Conservation (phyloP, 2,113 vertebrate species). For the Embiotoca jacksoni region DNA sequence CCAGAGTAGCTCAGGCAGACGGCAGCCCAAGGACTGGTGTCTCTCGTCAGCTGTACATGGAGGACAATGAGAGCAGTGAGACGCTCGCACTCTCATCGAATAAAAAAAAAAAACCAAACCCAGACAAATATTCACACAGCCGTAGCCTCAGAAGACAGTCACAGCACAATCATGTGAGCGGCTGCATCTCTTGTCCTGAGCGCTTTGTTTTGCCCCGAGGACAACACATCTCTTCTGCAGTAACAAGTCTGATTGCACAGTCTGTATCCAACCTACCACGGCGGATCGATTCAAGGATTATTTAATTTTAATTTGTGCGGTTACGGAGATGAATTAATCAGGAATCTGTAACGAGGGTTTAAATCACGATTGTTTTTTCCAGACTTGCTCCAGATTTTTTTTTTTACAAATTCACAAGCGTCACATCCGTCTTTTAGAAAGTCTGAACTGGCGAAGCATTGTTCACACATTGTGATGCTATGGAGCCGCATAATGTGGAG, state of each 20-base stretch:
- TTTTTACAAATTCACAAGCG: neutral
- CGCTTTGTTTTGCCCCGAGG: conserved; percentile 51
- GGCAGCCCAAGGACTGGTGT: conserved; percentile 24
- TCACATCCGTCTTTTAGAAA: neutral
- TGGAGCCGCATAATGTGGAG: too few species aligned
- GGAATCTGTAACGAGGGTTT: neutral
- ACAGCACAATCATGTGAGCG: conserved; percentile 83
- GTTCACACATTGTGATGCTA: neutral
- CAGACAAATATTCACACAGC: conserved; percentile 53
- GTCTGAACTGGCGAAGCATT: neutral
- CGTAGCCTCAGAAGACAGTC: conserved; percentile 75
- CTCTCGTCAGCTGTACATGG: conserved; percentile 49
- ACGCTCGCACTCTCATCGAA: conserved; percentile 8
- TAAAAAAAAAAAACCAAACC: conserved; percentile 21
- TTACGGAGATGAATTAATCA: neutral
- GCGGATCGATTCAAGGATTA: conserved; percentile 21
- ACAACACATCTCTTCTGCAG: conserved; percentile 31
- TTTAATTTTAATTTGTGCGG: neutral
- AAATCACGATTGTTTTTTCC: too few species aligned
- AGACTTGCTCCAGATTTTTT: neutral
- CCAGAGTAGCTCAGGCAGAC: conserved; percentile 32
- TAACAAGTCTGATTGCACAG: conserved; percentile 19
- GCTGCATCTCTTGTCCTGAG: conserved; percentile 30
- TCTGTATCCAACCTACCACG: conserved; percentile 2
- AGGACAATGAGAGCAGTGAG: conserved; percentile 61